phyloP scores from a whole-genome alignment of 2,888 invertebrate genomes.

The Oscheius myriophilus region DNA sequence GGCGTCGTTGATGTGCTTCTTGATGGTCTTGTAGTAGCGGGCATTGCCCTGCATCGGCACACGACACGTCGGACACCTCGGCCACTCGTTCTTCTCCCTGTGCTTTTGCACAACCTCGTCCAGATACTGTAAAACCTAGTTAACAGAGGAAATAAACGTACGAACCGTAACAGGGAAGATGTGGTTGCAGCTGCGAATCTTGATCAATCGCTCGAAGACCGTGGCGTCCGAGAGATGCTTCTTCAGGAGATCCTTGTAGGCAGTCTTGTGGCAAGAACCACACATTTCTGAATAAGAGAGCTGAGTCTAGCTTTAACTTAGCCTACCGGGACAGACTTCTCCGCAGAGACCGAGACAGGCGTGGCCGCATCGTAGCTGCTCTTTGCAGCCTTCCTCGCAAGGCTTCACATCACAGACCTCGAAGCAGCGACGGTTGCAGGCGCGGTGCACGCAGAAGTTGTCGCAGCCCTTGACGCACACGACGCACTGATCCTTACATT shows the following conservation, averaged over 20 bases:
- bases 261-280: constrained; percentile 16
- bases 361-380: constrained; percentile 75
- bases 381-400: constrained; percentile 71
- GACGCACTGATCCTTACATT: constrained; percentile 63
- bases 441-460: constrained; percentile 70
- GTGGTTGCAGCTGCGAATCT: constrained; percentile 18
- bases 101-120: constrained; percentile 8
- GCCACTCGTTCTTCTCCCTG: neutral
- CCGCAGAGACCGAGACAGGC: constrained; percentile 80
- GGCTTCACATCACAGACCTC: constrained; percentile 70
- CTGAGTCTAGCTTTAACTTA: neutral
- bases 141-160: neutral
- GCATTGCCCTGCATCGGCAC: constrained; percentile 1
- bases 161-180: constrained; percentile 17
- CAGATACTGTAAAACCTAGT: constrained; percentile 7
- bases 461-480: constrained; percentile 71
- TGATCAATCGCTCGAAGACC: constrained; percentile 11
- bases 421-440: constrained; percentile 70
- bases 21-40: constrained; percentile 14
- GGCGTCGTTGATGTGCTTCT: neutral
- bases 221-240: neutral
- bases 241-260: neutral
- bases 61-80: constrained; percentile 11
- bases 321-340: constrained; percentile 76
- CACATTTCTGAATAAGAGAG: constrained; percentile 4